These are phyloP conservation scores for Phalanger gymnotis DNA, from an alignment of 2,797 vertebrate genomes.

Conservation along the genomic window DNA sequence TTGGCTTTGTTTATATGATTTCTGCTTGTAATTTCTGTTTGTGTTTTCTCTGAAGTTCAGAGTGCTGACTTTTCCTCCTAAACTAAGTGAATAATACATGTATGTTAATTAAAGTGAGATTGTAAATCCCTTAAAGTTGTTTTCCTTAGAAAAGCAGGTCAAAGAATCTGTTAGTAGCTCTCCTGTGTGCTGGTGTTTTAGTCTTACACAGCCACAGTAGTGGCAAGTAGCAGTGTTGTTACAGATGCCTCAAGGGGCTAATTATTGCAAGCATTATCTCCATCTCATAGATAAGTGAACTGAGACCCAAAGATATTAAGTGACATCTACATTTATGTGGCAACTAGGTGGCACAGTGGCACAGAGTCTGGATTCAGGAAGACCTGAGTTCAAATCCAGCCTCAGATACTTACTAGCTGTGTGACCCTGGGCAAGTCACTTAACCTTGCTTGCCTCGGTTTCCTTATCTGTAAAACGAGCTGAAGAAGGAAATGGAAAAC, in stretches of 20 bases:
- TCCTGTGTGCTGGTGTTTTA: too few species aligned
- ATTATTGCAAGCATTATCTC: neutral
- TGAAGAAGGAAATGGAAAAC: neutral
- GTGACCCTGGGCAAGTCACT: neutral
- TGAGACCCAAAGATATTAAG: neutral
- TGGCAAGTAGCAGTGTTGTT: too few species aligned
- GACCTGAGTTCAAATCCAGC: neutral
- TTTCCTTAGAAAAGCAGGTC: too few species aligned
- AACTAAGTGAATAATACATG: too few species aligned
- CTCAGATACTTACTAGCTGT: neutral
- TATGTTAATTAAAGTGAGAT: too few species aligned
- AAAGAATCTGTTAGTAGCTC: too few species aligned
- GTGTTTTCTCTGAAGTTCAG: too few species aligned
- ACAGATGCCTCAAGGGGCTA: neutral
- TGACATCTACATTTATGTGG: neutral
- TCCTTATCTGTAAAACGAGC: neutral
- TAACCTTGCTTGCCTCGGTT: neutral
- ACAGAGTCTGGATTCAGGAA: neutral
- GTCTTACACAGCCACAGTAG: too few species aligned
- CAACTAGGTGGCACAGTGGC: neutral
- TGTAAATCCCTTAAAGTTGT: too few species aligned
- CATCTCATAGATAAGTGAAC: neutral
- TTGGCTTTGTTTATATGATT: too few species aligned
- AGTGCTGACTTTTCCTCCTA: too few species aligned
- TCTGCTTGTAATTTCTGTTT: too few species aligned